Base-by-base conservation (phyloP, 92 coral and sea anemone genomes). In the Siderastrea radians region DNA sequence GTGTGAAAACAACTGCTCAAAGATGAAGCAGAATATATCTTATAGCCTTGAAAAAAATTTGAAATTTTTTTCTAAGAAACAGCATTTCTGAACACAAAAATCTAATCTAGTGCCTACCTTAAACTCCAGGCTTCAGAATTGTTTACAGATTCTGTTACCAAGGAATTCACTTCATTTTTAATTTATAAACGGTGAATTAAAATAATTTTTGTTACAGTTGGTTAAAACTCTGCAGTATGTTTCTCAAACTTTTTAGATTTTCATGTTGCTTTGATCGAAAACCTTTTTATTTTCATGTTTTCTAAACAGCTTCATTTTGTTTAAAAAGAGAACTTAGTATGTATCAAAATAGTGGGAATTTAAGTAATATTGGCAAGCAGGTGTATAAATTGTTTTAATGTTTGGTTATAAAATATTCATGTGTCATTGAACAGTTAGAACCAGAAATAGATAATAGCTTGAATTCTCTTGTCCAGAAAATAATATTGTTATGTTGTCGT, bases 161-260 rank as follows among this genome's bases (percentile, higher is more conserved):
- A 68, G 86, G 86, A 68, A 81, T 79, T 65, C 81, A 38, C 50
- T 54, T 38, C 57, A 79, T 79, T 19, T 79, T n/a, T 50, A 64
- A 19, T 51, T 64, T 11, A 49, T 1, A 63, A 8, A 3, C 71
- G 19, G 1, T 13, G n/a, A 7, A 12, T 50, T 13, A 7, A 61
- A 49, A 64, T 16, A 5, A 43, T 1, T 17, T 53, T 11, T 51
- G 7, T 12, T 1, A 47, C 45, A 12, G 65, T 65, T 79, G 84
- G 74, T 19, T 65, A 12, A 13, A 47, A 43, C 6, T 6, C 3
- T 17, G 61, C 10, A 48, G 46, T 1, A 15, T 44, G 16, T 8
- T 49, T 64, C 44, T 75, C 38, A 43, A 75, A 19, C 44, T 53
- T 74, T 51, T 19, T 60, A n/a, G 19, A n/a, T n/a, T 14, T 54